A percentile compares a stretch with the other conserved stretches of the same genome.
These are phyloP conservation scores for Meteorus cinctellus DNA, from an alignment of 2,888 invertebrate species.

Conservation along the genomic window DNA sequence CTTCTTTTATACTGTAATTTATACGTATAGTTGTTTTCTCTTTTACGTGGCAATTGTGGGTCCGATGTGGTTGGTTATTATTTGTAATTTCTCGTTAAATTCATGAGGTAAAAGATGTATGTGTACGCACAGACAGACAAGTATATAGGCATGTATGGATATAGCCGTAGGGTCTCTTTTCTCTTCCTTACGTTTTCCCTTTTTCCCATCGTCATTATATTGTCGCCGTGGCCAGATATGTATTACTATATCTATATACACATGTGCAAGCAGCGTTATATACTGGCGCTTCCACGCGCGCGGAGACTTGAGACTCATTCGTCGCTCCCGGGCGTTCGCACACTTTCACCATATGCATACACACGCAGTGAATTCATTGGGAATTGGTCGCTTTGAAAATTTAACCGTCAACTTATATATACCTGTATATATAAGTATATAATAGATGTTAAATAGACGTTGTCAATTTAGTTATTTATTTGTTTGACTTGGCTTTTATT, in stretches of 20 bases:
- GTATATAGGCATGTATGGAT: slow-evolving; percentile 2
- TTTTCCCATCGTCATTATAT: slow-evolving; percentile 62
- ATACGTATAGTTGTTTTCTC: slow-evolving; percentile 31
- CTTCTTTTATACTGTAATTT: neutral
- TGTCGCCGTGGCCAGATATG: slow-evolving; percentile 41
- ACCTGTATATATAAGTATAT: neutral
- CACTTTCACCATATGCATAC: slow-evolving; percentile 64
- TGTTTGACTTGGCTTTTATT: too few species aligned
- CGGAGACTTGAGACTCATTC: slow-evolving; percentile 29
- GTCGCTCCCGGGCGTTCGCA: slow-evolving; percentile 59
- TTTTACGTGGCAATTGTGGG: slow-evolving; percentile 11
- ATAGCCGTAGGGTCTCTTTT: slow-evolving; percentile 29
- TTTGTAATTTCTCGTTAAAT: slow-evolving; percentile 35
- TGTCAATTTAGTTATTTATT: neutral
- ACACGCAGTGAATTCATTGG: slow-evolving; percentile 52
- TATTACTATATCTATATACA: slow-evolving; percentile 23
- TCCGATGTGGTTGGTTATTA: slow-evolving; percentile 19
- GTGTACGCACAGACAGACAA: slow-evolving; percentile 22
- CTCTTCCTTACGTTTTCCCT: slow-evolving; percentile 52
- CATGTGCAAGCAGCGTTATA: neutral
- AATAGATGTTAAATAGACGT: slow-evolving; percentile 17
- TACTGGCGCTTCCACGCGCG: slow-evolving; percentile 48
- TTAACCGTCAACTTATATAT: too few species aligned
- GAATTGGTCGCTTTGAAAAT: slow-evolving; percentile 11
- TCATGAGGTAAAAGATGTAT: slow-evolving; percentile 41